Evolutionary conservation across 1,140 invertebrate genomes (phyloP), one percentile per base, ranked within the genome.

Genomic region (Bombus difficillimus): DNA sequence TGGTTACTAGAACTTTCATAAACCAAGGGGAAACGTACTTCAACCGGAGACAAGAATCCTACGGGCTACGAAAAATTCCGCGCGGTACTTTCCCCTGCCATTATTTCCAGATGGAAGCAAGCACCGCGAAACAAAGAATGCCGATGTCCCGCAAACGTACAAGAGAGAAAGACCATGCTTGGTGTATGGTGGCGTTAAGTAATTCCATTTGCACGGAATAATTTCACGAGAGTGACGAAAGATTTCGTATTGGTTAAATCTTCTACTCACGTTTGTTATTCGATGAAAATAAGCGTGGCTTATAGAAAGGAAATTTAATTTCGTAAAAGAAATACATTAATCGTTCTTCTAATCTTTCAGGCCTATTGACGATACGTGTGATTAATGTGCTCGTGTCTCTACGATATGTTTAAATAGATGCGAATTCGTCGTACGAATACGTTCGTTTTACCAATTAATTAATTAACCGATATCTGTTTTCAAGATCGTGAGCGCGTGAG

Each of bases 1-100:
- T 71, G 64, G 82, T 89, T 89, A 85, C 71, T 76, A n/a, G 75
- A 88, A 90, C 43, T 90, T 90, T 83, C 88, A 80, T 88, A 74
- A 90, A 90, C 79, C 80, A 57, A 81, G 53, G 39, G 25, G 39
- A 72, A 88, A 83, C 77, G 81, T 84, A 87, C 39, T 81, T 66
- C 39, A 66, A 72, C 43, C 32, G 18, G 37, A 53, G 83, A 79
- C 43, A 25, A 72, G 83, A 80, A 85, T 85, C 76, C 83, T 81
- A 68, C 78, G 43, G 71, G 75, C 77, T 75, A 68, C 28, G 41
- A 81, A 74, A 53, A 80, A 79, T 79, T 57, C 34, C 62, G 15
- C n/a, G 59, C 28, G 22, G 3, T 77, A 15, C 43, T 83, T 68
- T 62, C 4, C 53, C 39, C 5, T 80, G 37, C 77, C 32, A 32